phyloP scores from a whole-genome alignment of 2,888 invertebrate species.

The Pinctada fucata region DNA sequence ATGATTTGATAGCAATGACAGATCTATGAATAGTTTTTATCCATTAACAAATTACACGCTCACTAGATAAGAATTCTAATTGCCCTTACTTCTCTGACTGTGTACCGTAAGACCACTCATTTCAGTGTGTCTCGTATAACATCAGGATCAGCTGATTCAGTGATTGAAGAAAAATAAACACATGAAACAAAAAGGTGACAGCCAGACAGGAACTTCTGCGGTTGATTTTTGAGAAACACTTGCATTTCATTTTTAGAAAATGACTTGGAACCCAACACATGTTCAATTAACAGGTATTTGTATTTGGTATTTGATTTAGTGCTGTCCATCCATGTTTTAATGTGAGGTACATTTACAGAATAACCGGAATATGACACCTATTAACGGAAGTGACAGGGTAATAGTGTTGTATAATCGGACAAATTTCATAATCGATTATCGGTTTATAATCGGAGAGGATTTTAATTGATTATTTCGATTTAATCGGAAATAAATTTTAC shows the following conservation, averaged over 20 bases:
- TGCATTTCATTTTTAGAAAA: constrained; percentile 7
- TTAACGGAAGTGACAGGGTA: not conserved
- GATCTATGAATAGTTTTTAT: not conserved
- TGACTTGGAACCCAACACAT: constrained; percentile 71
- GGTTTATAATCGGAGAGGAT: too few relatives aligned
- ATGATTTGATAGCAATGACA: not conserved
- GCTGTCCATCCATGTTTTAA: not conserved
- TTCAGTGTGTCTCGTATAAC: not conserved
- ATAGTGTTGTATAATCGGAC: too few relatives aligned
- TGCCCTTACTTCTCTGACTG: not conserved
- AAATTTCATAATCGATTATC: too few relatives aligned
- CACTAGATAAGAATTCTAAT: not conserved
- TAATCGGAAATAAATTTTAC: too few relatives aligned
- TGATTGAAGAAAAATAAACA: not conserved
- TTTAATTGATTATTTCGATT: too few relatives aligned
- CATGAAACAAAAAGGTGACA: not conserved
- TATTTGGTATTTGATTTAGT: constrained; percentile 2
- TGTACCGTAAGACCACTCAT: not conserved
- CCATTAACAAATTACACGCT: not conserved
- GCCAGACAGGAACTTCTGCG: not conserved
- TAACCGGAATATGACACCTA: not conserved
- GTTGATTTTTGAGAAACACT: not conserved
- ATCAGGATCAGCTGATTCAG: not conserved
- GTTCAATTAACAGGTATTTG: constrained; percentile 68
- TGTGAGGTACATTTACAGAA: not conserved